A percentile compares a stretch with the other conserved stretches of the same genome.
Conservation (phyloP, 2,888 invertebrate species). For the Cataglyphis albicans region DNA sequence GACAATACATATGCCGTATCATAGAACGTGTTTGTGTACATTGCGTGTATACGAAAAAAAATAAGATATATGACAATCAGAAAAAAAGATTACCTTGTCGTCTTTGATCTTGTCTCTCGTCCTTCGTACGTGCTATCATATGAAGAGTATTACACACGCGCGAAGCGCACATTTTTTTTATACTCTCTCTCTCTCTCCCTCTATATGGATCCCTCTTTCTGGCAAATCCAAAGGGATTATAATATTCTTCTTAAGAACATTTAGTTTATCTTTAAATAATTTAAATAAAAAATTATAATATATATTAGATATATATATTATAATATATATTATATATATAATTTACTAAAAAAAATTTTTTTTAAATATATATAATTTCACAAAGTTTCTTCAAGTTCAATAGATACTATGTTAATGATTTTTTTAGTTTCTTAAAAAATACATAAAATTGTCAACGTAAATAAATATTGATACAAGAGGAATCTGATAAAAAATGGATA, state of each 20-base stretch:
- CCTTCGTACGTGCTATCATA: constrained; percentile 3
- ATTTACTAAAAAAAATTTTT: neutral
- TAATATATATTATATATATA: too few relatives aligned
- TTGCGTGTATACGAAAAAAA: neutral
- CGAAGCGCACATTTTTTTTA: neutral
- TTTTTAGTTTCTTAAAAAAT: neutral
- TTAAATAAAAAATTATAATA: neutral
- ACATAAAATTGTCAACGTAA: neutral
- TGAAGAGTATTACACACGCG: neutral
- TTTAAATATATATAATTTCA: neutral
- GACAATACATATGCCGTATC: neutral
- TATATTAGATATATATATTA: too few relatives aligned
- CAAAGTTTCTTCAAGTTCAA: neutral
- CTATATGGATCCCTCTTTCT: too few relatives aligned
- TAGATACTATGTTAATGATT: neutral
- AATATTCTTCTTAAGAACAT: neutral
- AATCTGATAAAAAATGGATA: neutral
- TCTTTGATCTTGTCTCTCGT: constrained; percentile 21
- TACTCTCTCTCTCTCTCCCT: too few relatives aligned
- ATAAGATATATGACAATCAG: neutral
- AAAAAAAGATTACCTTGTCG: constrained; percentile 27
- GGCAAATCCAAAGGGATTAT: neutral
- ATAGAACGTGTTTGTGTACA: neutral
- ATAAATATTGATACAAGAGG: neutral
- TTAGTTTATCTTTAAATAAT: neutral